A percentile compares a stretch with the other conserved stretches of the same genome.
Conservation (phyloP, 2,797 vertebrate species). For the Poliocrania exsul region DNA sequence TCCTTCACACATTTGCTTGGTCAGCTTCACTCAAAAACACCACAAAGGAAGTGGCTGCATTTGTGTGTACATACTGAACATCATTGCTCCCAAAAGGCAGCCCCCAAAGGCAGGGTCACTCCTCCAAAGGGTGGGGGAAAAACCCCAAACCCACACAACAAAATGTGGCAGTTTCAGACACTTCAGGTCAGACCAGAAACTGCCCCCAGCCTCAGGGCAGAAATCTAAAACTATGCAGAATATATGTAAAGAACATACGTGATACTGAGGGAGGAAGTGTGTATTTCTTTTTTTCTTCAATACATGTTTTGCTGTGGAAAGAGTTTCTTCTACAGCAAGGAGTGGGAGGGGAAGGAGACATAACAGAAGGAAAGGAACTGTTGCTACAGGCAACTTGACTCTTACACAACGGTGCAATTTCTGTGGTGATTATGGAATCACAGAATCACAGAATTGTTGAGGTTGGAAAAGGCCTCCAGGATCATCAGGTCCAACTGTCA, state of each 20-base stretch:
- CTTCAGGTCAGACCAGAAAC: background rate
- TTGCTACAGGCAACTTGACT: conserved; percentile 63
- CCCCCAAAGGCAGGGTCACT: background rate
- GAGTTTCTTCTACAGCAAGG: background rate
- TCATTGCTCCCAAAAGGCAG: background rate
- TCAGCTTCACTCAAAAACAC: background rate
- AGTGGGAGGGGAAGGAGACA: background rate
- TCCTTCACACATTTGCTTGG: conserved; percentile 19
- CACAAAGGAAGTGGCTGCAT: background rate
- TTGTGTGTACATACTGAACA: rapidly evolving
- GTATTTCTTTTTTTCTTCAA: background rate
- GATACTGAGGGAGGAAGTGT: too few species aligned
- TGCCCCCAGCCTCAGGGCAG: background rate
- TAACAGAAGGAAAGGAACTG: conserved; percentile 15
- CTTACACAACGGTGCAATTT: conserved; percentile 61
- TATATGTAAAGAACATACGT: background rate
- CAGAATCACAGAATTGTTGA: background rate
- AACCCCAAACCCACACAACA: background rate
- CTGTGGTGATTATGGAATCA: background rate
- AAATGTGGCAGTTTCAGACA: background rate
- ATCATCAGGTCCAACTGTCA: background rate
- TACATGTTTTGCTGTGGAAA: background rate
- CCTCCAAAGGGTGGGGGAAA: background rate
- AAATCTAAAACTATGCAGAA: background rate
- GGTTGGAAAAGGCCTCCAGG: background rate